Percentiles rank a stretch among this genome's conserved stretches.
Conservation (phyloP, 2,797 vertebrate species). For the Coranthus polyacanthus region DNA sequence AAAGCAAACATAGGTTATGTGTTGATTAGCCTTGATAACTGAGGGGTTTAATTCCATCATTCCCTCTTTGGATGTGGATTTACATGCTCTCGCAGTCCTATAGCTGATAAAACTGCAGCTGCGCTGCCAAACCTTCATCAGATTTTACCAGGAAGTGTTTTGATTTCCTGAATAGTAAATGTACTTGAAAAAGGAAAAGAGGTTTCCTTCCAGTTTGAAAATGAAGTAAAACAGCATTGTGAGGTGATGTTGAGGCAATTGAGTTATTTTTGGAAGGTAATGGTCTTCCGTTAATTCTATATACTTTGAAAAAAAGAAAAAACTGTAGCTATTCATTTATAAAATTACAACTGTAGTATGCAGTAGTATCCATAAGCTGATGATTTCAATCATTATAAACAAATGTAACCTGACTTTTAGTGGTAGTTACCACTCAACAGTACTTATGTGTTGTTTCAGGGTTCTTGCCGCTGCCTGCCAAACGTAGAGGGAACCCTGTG, state of each 20-base stretch:
- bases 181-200: constrained; percentile 70
- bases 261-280: constrained; percentile 15
- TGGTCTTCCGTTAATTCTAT: constrained; percentile 25
- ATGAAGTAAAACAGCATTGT: constrained; percentile 42
- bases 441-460: constrained; percentile 79
- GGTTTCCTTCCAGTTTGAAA: constrained; percentile 67
- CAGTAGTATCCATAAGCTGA: neutral
- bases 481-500: constrained; percentile 88
- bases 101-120: constrained; percentile 43
- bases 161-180: constrained; percentile 46
- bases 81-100: constrained; percentile 1
- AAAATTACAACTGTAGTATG: constrained; percentile 16
- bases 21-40: constrained; percentile 35
- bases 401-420: constrained; percentile 25
- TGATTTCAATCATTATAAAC: constrained; percentile 37
- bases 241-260: constrained; percentile 15
- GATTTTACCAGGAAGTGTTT: constrained; percentile 54
- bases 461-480: constrained; percentile 87
- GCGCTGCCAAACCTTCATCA: constrained; percentile 19
- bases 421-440: constrained; percentile 11
- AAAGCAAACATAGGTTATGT: neutral
- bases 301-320: constrained; percentile 11
- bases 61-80: constrained; percentile 44
- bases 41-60: constrained; percentile 24
- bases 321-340: constrained; percentile 21